These are phyloP conservation scores for Fukomys damarensis DNA, from an alignment of 2,113 vertebrate genomes.

Conservation along the genomic window DNA sequence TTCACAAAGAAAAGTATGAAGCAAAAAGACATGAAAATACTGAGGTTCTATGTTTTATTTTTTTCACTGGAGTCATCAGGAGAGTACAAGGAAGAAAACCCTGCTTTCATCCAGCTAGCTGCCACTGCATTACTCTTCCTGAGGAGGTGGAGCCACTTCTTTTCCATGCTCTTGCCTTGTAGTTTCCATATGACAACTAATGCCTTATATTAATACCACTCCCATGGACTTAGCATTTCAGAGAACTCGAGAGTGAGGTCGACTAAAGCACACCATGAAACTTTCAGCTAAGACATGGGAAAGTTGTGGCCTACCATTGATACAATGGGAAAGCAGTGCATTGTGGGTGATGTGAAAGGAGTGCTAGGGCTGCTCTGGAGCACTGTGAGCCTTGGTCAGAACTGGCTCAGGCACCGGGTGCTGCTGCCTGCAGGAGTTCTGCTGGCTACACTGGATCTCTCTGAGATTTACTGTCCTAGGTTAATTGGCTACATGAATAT, in stretches of 20 bases:
- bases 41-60: background rate
- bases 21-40: background rate
- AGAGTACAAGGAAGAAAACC: background rate
- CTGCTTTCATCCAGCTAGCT: background rate
- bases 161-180: background rate
- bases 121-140: background rate
- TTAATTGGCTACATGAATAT: background rate
- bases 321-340: background rate
- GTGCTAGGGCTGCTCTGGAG: background rate
- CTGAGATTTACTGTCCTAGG: background rate
- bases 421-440: background rate
- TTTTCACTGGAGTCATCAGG: background rate
- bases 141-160: background rate
- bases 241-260: background rate
- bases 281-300: background rate
- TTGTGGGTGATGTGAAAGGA: background rate
- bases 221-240: background rate
- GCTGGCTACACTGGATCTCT: background rate
- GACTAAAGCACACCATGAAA: background rate
- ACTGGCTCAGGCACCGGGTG: background rate
- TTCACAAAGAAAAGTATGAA: constrained; percentile 34
- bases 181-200: background rate
- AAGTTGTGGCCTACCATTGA: background rate
- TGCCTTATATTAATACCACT: constrained; percentile 4
- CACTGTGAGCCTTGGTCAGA: background rate